Percentiles rank a stretch among this genome's conserved stretches.
These are phyloP conservation scores for Leguminivora glycinivorella DNA, from an alignment of 1,140 invertebrate genomes.

Conservation along the genomic window DNA sequence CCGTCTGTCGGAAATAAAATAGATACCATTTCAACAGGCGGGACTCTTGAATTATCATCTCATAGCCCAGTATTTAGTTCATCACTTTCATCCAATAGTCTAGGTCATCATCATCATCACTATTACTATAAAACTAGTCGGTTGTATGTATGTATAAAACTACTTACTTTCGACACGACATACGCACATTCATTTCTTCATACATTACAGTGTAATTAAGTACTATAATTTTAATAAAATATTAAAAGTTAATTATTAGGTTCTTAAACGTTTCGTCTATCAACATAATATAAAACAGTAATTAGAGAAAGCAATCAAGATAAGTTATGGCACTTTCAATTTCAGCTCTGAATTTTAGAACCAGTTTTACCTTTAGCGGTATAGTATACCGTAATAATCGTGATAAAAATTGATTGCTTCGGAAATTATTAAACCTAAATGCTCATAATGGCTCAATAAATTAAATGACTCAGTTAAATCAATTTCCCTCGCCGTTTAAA, in stretches of 20 bases:
- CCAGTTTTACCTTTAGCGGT: constrained; percentile 16
- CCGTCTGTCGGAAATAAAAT: no score
- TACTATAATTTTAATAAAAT: background rate
- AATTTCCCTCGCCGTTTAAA: constrained; percentile 4
- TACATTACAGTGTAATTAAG: background rate
- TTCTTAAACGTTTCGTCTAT: background rate
- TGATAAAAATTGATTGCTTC: constrained; percentile 17
- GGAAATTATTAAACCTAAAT: background rate
- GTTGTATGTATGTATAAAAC: background rate
- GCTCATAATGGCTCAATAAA: background rate
- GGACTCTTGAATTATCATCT: no score
- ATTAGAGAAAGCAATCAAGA: constrained; percentile 20
- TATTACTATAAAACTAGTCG: no score
- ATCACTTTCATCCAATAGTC: no score
- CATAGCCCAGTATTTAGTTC: no score
- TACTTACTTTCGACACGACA: background rate
- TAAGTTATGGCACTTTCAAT: constrained; percentile 21
- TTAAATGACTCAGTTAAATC: constrained; percentile 18
- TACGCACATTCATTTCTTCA: background rate
- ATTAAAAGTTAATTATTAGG: background rate
- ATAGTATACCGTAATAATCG: constrained; percentile 3
- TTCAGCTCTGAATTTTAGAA: constrained; percentile 14
- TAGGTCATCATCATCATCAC: no score
- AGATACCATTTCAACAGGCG: no score
- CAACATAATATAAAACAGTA: background rate